phyloP scores from a whole-genome alignment of 2,113 vertebrate species.

The Colossoma macropomum region DNA sequence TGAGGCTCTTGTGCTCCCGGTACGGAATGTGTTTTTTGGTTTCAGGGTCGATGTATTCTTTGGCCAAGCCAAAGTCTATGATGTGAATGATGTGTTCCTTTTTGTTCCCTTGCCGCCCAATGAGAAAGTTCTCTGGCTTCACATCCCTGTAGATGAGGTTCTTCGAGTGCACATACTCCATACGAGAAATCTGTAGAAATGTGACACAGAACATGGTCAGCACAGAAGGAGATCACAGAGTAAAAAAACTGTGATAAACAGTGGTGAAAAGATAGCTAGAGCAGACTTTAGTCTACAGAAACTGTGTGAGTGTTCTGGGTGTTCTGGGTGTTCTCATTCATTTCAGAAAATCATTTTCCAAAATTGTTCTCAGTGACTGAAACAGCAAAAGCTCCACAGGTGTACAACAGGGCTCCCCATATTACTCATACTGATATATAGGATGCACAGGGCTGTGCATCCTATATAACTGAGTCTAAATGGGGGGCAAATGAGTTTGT shows the following conservation, averaged over 20 bases:
- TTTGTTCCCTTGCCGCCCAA: constrained; percentile 96
- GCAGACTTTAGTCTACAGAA: too few relatives aligned
- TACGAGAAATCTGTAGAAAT: constrained; percentile 87
- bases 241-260: not conserved
- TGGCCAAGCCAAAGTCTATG: constrained; percentile 98
- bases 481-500: not conserved
- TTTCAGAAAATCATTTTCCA: too few relatives aligned
- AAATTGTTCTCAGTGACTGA: too few relatives aligned
- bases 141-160: constrained; percentile 99
- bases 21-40: constrained; percentile 99
- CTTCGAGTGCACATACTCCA: constrained; percentile 99
- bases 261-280: too few relatives aligned
- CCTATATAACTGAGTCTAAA: not conserved
- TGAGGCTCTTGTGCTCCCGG: constrained; percentile 97
- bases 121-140: constrained; percentile 98
- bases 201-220: not conserved
- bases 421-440: not conserved
- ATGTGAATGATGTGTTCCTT: constrained; percentile 98
- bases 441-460: too few relatives aligned
- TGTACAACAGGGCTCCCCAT: not conserved
- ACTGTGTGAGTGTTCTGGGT: too few relatives aligned
- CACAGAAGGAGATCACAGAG: not conserved
- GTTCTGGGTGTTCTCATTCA: too few relatives aligned
- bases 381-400: too few relatives aligned
- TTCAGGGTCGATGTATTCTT: constrained; percentile 98